Percentiles rank a stretch among this genome's conserved stretches.
phyloP scores from a whole-genome alignment of 2,888 invertebrate species.

The Parelbella ahira region DNA sequence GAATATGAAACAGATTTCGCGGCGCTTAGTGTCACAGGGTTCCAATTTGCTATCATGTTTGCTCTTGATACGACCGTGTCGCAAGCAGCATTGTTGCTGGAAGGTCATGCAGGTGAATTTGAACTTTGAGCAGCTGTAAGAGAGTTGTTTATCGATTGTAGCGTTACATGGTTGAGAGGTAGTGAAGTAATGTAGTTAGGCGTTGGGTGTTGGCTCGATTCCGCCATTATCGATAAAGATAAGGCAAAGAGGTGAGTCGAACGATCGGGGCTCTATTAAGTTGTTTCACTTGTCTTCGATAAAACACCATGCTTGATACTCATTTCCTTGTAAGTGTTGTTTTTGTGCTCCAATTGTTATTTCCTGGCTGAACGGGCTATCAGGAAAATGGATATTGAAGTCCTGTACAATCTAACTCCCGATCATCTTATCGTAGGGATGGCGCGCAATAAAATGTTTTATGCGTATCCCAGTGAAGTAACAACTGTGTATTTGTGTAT shows the following conservation, averaged over 20 bases:
- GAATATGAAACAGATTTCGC: constrained; percentile 53
- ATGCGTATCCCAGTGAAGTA: neutral
- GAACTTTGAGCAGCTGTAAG: neutral
- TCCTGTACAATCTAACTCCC: constrained; percentile 1
- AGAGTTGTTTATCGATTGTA: constrained; percentile 29
- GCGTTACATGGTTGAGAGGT: constrained; percentile 15
- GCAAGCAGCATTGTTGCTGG: constrained; percentile 16
- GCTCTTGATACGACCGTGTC: constrained; percentile 46
- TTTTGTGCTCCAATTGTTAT: constrained; percentile 23
- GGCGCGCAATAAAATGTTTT: neutral
- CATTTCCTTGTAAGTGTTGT: constrained; percentile 21
- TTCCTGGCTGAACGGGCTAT: constrained; percentile 11
- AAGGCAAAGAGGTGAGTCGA: constrained; percentile 48
- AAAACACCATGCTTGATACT: constrained; percentile 23
- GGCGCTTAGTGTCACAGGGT: constrained; percentile 46
- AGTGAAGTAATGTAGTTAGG: constrained; percentile 30
- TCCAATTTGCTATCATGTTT: constrained; percentile 50
- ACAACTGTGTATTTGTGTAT: too few relatives aligned
- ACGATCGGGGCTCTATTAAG: constrained; percentile 60
- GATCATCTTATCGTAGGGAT: constrained; percentile 3
- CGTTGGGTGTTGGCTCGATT: constrained; percentile 56
- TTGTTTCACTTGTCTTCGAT: constrained; percentile 41
- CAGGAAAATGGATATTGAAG: constrained; percentile 12
- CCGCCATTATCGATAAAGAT: constrained; percentile 61
- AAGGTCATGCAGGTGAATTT: constrained; percentile 17